Evolutionary conservation across 92 coral and sea anemone species (phyloP).

Genomic region (Phenganax stokvisi): DNA sequence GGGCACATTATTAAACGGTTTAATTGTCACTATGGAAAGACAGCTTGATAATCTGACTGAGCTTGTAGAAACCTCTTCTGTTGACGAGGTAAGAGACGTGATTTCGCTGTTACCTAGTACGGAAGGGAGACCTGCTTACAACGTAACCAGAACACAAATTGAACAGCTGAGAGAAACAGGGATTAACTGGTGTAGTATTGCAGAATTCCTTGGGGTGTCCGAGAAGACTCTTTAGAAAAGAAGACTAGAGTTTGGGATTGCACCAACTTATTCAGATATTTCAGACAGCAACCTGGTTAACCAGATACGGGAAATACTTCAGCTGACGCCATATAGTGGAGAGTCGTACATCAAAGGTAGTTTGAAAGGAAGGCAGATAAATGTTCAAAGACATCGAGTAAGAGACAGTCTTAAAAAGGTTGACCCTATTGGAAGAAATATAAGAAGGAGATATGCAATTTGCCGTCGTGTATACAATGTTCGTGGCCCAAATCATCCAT

Average conservation of each 20-base stretch:
- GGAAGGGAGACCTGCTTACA: constrained; percentile 32
- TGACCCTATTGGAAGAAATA: constrained; percentile 24
- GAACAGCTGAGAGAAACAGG: constrained; percentile 42
- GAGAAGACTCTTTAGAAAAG: constrained; percentile 14
- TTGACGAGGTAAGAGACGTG: constrained; percentile 27
- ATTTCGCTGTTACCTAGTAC: constrained; percentile 41
- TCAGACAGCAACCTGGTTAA: background rate
- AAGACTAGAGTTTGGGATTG: constrained; percentile 27
- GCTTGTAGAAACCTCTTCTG: constrained; percentile 15
- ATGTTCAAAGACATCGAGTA: constrained; percentile 15
- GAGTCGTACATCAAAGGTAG: constrained; percentile 16
- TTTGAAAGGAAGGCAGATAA: constrained; percentile 2
- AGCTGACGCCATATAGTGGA: constrained; percentile 24
- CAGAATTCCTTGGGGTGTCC: constrained; percentile 18
- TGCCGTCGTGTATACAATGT: constrained; percentile 20
- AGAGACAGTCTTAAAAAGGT: constrained; percentile 17
- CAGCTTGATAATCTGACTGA: constrained; percentile 13
- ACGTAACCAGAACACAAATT: constrained; percentile 24
- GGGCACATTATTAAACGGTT: constrained; percentile 5
- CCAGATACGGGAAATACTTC: constrained; percentile 3
- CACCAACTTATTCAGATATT: constrained; percentile 31
- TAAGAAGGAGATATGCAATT: constrained; percentile 28
- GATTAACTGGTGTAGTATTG: constrained; percentile 26
- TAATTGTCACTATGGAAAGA: constrained; percentile 29
- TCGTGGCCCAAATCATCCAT: constrained; percentile 50